A percentile compares a stretch with the other conserved stretches of the same genome.
These are phyloP conservation scores for Ochlodes sylvanus DNA, from an alignment of 2,888 invertebrate genomes.

Conservation along the genomic window DNA sequence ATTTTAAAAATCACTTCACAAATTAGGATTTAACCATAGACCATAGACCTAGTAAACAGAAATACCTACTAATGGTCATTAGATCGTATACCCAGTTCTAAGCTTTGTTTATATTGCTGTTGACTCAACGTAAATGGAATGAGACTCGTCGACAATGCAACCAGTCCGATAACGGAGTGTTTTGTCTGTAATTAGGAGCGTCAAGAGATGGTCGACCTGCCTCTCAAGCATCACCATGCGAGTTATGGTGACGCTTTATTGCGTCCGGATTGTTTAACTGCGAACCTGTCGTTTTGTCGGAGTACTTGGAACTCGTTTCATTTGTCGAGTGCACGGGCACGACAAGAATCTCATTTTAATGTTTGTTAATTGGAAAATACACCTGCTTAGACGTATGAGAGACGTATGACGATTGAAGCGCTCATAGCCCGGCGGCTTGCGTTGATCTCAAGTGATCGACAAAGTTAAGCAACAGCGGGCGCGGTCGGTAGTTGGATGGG, in stretches of 20 bases:
- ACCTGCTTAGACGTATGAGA: constrained; percentile 30
- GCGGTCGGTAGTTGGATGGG: no score
- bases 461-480: no score
- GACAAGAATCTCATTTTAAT: constrained; percentile 34
- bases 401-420: no score
- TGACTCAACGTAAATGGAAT: constrained; percentile 71
- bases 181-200: constrained; percentile 82
- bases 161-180: constrained; percentile 72
- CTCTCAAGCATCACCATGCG: constrained; percentile 61
- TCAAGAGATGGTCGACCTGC: constrained; percentile 66
- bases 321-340: constrained; percentile 44
- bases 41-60: neutral
- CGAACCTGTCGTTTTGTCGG: constrained; percentile 44
- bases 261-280: constrained; percentile 64
- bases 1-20: neutral
- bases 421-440: no score
- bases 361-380: constrained; percentile 36
- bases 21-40: neutral
- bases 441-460: no score
- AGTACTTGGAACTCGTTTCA: constrained; percentile 62
- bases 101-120: constrained; percentile 73
- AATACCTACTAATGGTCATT: no score
- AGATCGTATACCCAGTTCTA: constrained; percentile 16
- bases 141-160: constrained; percentile 62
- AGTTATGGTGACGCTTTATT: constrained; percentile 71